These are phyloP conservation scores for Monodelphis domestica DNA, from an alignment of 2,797 vertebrate genomes.

Conservation along the genomic window DNA sequence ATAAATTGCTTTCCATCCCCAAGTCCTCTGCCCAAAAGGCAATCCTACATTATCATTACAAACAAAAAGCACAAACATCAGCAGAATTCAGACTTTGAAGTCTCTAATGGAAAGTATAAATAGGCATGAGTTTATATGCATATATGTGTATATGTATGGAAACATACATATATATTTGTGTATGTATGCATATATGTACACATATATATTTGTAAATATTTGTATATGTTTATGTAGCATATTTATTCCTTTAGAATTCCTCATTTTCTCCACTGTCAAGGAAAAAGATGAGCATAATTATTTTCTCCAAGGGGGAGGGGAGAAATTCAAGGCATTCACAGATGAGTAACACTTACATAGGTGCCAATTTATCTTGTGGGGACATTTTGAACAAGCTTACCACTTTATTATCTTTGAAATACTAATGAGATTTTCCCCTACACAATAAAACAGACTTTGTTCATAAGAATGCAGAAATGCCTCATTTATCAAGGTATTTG, in stretches of 20 bases:
- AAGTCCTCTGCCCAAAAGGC: conserved; percentile 31
- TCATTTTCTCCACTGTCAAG: conserved; percentile 30
- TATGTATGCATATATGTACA: background rate
- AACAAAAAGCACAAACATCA: conserved; percentile 30
- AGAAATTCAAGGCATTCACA: conserved; percentile 43
- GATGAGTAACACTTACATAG: conserved; percentile 27
- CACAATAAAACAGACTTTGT: background rate
- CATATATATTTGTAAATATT: background rate
- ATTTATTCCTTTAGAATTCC: background rate
- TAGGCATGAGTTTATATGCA: too few relatives aligned
- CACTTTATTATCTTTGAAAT: conserved; percentile 55
- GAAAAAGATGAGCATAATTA: conserved; percentile 50
- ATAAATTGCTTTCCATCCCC: conserved; percentile 54
- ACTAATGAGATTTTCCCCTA: conserved; percentile 35
- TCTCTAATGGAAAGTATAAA: conserved; percentile 42
- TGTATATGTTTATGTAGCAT: background rate
- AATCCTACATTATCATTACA: conserved; percentile 4
- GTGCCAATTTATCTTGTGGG: conserved; percentile 7
- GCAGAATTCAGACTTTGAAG: background rate
- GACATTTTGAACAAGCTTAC: conserved; percentile 53
- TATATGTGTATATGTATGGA: background rate
- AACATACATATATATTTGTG: background rate
- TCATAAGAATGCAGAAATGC: conserved; percentile 25
- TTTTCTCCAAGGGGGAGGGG: conserved; percentile 13
- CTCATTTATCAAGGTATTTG: conserved; percentile 45